phyloP scores from a whole-genome alignment of 2,888 invertebrate species.

The Acrobasis suavella region DNA sequence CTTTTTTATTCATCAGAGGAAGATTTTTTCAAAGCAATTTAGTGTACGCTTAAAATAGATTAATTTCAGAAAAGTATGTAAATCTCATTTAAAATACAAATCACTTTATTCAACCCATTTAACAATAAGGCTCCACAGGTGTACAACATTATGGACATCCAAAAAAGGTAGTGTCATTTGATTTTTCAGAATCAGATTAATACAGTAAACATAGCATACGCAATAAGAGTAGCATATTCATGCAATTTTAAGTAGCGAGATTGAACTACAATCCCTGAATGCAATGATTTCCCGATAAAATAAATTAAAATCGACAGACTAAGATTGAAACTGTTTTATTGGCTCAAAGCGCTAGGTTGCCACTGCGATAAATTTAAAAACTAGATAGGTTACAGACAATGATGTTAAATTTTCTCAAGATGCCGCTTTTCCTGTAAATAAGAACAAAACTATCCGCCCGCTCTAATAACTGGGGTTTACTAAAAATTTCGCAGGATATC shows the following conservation, averaged over 20 bases:
- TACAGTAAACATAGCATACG: too few species aligned
- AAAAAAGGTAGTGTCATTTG: too few species aligned
- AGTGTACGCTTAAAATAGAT: too few species aligned
- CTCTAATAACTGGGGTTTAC: too few species aligned
- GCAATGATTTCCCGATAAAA: constrained; percentile 14
- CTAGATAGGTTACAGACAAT: not conserved
- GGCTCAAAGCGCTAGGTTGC: constrained; percentile 7
- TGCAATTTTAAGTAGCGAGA: not conserved
- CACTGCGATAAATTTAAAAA: constrained; percentile 6
- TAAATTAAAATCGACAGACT: constrained; percentile 17
- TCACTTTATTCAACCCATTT: too few species aligned
- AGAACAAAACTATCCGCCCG: too few species aligned
- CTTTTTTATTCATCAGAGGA: not conserved
- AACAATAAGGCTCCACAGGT: not conserved
- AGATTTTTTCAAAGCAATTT: too few species aligned
- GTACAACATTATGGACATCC: not conserved
- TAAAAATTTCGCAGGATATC: too few species aligned
- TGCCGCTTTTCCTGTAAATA: not conserved
- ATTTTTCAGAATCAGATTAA: too few species aligned
- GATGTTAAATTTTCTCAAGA: not conserved
- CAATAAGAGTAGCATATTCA: too few species aligned
- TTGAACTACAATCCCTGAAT: constrained; percentile 1
- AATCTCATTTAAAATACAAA: not conserved
- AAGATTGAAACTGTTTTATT: constrained; percentile 18
- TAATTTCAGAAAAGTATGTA: not conserved